phyloP scores from a whole-genome alignment of 2,797 vertebrate species.

The Ataeniobius toweri region DNA sequence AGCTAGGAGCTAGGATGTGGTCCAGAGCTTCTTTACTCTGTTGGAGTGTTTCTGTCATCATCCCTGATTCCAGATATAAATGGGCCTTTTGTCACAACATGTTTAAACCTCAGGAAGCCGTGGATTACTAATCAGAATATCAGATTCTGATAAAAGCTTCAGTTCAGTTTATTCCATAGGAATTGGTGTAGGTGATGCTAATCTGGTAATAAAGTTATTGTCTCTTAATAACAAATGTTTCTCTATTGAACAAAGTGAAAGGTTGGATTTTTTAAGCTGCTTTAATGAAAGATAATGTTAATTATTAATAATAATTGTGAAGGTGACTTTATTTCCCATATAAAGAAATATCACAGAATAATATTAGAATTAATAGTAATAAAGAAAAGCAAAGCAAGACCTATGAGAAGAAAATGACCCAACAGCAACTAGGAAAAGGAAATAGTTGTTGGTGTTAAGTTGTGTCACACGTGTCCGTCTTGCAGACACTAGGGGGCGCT shows the following conservation, averaged over 20 bases:
- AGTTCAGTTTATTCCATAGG: too few relatives aligned
- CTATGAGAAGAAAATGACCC: background rate
- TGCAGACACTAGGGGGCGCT: background rate
- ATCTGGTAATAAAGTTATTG: background rate
- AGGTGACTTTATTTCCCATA: background rate
- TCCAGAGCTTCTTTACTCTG: too few relatives aligned
- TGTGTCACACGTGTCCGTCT: background rate
- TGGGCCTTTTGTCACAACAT: too few relatives aligned
- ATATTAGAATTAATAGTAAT: background rate
- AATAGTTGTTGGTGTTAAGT: background rate
- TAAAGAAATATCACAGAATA: background rate
- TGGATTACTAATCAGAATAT: too few relatives aligned
- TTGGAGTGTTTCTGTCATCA: too few relatives aligned
- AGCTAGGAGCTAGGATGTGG: too few relatives aligned
- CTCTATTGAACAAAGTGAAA: background rate
- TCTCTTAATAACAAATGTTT: background rate
- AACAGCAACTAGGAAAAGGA: background rate
- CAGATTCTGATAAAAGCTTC: too few relatives aligned
- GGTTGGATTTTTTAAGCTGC: background rate
- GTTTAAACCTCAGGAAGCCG: too few relatives aligned
- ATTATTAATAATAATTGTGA: background rate
- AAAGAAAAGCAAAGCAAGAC: background rate
- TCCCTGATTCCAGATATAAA: too few relatives aligned
- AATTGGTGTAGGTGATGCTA: background rate
- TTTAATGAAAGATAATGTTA: background rate